Base-by-base conservation (phyloP, 2,797 vertebrate genomes). In the Lepilemur septentrionalis region DNA sequence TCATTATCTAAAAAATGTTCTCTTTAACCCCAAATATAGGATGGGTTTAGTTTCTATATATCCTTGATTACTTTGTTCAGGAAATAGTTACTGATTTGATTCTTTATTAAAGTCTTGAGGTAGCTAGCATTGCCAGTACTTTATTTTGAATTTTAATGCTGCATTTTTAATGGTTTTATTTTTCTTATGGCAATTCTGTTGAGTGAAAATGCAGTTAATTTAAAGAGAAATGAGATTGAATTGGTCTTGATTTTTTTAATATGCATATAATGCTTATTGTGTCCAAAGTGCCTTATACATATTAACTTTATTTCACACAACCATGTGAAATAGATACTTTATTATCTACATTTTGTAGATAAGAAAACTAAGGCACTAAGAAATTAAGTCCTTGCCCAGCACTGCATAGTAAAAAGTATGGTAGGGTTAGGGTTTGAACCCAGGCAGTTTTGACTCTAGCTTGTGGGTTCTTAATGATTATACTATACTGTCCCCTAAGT, bases 141-240 rank as follows among this genome's bases (percentile, higher is more conserved):
- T 88, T 91, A 22, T 81, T 86, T 89, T 89, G n/a, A 28, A 67
- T 88, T 95, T 90, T 87, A 92, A 57, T 92, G 23, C 61, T 75
- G 28, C 10, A 32, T 35, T 91, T 82, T 80, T 78, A 78, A 59
- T 84, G 43, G 35, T 86, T 91, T n/a, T 18, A 57, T 88, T 87
- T 94, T 75, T 80, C 41, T 86, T 43, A 35, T 4, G 75, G 7
- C 41, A 79, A 1, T 85, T 73, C 41, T 67, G 0, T 87, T 81
- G 50, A 59, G 35, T 85, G 50, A 86, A 92, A 85, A 85, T 88
- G 43, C 78, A 65, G 30, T 69, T 82, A 79, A 41, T 57, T 96
- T 82, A 79, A 86, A 91, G 50, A 94, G n/a, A 95, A 78, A 65
- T 81, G 15, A 87, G 63, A 69, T 52, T 75, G 23, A 84, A 52